Percentiles rank a stretch among this genome's conserved stretches.
phyloP scores from a whole-genome alignment of 2,113 vertebrate genomes.

The Terrapene triunguis region DNA sequence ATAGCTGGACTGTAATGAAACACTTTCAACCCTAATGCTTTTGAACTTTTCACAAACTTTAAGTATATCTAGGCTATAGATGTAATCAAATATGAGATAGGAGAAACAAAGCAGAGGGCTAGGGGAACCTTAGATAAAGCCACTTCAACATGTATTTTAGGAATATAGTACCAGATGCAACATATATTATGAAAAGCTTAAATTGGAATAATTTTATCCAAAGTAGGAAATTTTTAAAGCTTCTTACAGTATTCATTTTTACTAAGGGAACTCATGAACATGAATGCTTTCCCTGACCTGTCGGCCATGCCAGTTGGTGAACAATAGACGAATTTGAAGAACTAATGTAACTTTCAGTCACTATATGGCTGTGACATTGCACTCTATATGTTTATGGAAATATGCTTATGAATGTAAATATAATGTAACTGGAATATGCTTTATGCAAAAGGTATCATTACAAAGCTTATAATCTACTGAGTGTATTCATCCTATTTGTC shows the following conservation, averaged over 20 bases:
- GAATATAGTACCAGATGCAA: not conserved
- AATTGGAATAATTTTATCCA: not conserved
- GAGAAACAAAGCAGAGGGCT: not conserved
- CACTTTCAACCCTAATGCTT: not conserved
- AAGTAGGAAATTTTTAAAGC: not conserved
- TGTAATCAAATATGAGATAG: not conserved
- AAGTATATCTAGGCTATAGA: not conserved
- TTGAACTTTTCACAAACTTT: not conserved
- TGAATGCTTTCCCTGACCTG: not conserved
- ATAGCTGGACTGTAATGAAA: not conserved
- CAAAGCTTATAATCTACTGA: too few relatives aligned
- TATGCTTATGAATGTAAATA: too few relatives aligned
- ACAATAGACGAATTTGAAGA: not conserved
- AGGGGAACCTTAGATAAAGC: not conserved
- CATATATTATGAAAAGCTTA: not conserved
- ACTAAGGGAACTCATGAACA: not conserved
- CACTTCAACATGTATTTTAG: not conserved
- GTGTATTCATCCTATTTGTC: too few relatives aligned
- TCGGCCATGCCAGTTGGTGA: not conserved
- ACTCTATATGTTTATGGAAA: too few relatives aligned
- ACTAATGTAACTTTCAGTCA: not conserved
- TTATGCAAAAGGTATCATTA: too few relatives aligned
- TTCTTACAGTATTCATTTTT: not conserved
- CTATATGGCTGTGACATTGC: not conserved
- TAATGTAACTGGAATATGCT: too few relatives aligned